Percentiles rank a stretch among this genome's conserved stretches.
Evolutionary conservation across 2,888 invertebrate genomes (phyloP).

Genomic region (Eudasyphora cyanicolor): DNA sequence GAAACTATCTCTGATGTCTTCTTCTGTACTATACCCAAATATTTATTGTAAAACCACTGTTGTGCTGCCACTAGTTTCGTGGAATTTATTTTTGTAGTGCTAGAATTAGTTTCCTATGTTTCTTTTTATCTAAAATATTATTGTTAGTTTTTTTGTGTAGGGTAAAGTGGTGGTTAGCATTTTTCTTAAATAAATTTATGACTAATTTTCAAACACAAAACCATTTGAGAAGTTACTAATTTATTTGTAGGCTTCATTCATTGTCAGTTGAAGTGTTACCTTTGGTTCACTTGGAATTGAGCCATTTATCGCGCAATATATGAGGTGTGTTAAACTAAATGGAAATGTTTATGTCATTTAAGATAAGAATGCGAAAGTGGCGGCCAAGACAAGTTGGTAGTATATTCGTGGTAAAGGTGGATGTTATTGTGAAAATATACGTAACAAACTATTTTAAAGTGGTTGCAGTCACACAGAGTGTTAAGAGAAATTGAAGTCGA

Average conservation of each 20-base stretch:
- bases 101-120: conserved; percentile 26
- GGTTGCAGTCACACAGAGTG: background rate
- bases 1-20: too few species aligned
- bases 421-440: background rate
- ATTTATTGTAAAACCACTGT: background rate
- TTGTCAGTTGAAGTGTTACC: conserved; percentile 48
- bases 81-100: conserved; percentile 29
- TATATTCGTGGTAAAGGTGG: background rate
- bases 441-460: too few species aligned
- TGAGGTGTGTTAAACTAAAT: conserved; percentile 65
- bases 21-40: too few species aligned
- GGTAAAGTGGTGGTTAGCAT: background rate
- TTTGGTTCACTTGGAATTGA: conserved; percentile 46
- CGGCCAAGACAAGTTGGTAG: background rate
- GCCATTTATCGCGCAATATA: conserved; percentile 61
- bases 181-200: conserved; percentile 58
- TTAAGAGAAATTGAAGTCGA: background rate
- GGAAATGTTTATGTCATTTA: conserved; percentile 63
- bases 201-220: conserved; percentile 54
- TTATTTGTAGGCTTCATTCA: conserved; percentile 54
- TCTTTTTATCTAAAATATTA: background rate
- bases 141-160: conserved; percentile 25
- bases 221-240: conserved; percentile 59
- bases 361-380: conserved; percentile 42
- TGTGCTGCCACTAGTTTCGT: conserved; percentile 32